Conservation (phyloP, 2,113 vertebrate genomes). For the Tinamus guttatus region DNA sequence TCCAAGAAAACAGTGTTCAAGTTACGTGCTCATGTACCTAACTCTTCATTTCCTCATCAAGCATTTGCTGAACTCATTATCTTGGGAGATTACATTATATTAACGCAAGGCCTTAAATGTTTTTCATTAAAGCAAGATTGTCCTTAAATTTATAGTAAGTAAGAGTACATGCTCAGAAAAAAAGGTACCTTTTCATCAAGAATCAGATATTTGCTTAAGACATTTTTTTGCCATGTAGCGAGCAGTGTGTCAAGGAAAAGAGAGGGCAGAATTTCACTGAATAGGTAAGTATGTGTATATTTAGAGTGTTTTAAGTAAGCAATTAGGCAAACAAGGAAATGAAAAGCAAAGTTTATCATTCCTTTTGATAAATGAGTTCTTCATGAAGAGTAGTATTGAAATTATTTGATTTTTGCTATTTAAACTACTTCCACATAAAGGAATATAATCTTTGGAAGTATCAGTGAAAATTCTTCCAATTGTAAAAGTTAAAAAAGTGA, state of each 20-base stretch:
- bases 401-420: not conserved
- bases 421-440: not conserved
- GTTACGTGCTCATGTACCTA: not conserved
- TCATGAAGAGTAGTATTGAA: not conserved
- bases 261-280: not conserved
- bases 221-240: not conserved
- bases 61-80: constrained; percentile 64
- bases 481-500: not conserved
- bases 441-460: not conserved
- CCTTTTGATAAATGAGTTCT: not conserved
- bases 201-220: not conserved
- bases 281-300: not conserved
- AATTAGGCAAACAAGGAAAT: not conserved
- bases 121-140: not conserved
- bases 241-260: not conserved
- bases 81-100: not conserved
- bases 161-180: not conserved
- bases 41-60: constrained; percentile 53
- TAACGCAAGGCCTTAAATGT: not conserved
- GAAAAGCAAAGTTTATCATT: not conserved
- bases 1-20: constrained; percentile 36
- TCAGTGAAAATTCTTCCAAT: not conserved
- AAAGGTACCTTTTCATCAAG: not conserved
- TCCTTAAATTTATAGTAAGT: not conserved
- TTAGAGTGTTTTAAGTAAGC: not conserved